These are phyloP conservation scores for Prenolepis imparis DNA, from an alignment of 2,888 invertebrate species.

Conservation along the genomic window DNA sequence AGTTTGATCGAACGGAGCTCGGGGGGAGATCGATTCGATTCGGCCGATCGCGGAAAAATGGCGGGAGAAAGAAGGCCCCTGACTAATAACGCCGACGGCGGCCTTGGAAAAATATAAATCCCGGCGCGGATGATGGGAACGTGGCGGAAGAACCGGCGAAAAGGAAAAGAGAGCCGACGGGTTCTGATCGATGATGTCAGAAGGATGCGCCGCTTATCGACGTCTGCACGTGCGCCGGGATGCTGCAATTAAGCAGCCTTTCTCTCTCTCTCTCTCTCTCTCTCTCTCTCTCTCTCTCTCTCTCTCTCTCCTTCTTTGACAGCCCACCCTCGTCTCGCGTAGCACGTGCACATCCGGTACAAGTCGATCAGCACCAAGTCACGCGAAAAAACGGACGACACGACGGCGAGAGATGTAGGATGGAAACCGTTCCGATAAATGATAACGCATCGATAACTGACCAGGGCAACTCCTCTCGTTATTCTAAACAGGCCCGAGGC, in stretches of 20 bases:
- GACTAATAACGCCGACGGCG: slow-evolving; percentile 42
- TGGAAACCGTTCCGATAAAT: slow-evolving; percentile 32
- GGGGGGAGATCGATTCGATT: slow-evolving; percentile 42
- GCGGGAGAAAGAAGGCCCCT: slow-evolving; percentile 36
- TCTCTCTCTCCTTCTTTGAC: background rate
- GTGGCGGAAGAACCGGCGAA: slow-evolving; percentile 59
- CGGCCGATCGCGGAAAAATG: slow-evolving; percentile 41
- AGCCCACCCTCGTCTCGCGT: slow-evolving; percentile 43
- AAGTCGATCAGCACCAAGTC: slow-evolving; percentile 51
- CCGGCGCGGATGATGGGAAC: slow-evolving; percentile 53
- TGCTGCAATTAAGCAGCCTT: slow-evolving; percentile 73
- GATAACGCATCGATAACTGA: slow-evolving; percentile 45
- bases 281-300: background rate
- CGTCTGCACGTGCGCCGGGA: slow-evolving; percentile 75
- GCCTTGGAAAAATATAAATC: slow-evolving; percentile 45
- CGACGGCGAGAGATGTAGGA: slow-evolving; percentile 9
- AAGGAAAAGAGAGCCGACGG: slow-evolving; percentile 58
- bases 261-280: slow-evolving; percentile 44
- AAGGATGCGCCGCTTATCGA: slow-evolving; percentile 68
- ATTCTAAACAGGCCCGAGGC: background rate
- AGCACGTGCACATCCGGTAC: slow-evolving; percentile 68
- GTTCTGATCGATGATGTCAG: slow-evolving; percentile 77
- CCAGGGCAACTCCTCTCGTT: slow-evolving; percentile 5
- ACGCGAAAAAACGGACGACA: slow-evolving; percentile 49
- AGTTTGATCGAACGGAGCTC: slow-evolving; percentile 35